phyloP scores from a whole-genome alignment of 2,797 vertebrate species.

The Xenopus petersii region DNA sequence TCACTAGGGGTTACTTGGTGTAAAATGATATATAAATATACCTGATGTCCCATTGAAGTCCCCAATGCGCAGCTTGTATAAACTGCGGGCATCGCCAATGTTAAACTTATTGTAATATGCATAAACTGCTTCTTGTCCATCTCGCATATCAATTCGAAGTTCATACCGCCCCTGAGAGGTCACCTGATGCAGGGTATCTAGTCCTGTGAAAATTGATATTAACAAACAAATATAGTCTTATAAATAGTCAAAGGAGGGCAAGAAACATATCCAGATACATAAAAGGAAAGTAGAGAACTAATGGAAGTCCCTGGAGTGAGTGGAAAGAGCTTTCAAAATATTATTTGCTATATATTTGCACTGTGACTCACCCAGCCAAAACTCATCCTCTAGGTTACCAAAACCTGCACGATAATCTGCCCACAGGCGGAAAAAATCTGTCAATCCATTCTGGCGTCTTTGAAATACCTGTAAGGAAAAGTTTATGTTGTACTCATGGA shows the following conservation, averaged over 20 bases:
- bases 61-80: constrained; percentile 91
- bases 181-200: constrained; percentile 92
- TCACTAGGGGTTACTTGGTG: neutral
- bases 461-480: constrained; percentile 82
- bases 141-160: constrained; percentile 91
- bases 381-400: constrained; percentile 95
- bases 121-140: constrained; percentile 83
- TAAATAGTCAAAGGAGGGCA: too few relatives aligned
- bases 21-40: constrained; percentile 52
- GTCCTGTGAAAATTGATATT: constrained; percentile 63
- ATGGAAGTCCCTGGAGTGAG: too few relatives aligned
- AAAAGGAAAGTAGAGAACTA: too few relatives aligned
- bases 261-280: too few relatives aligned
- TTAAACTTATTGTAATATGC: constrained; percentile 92
- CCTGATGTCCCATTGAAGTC: constrained; percentile 94
- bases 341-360: too few relatives aligned
- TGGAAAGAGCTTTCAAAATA: too few relatives aligned
- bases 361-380: constrained; percentile 85
- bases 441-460: constrained; percentile 92
- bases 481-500: neutral
- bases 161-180: constrained; percentile 89
- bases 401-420: constrained; percentile 89
- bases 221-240: neutral
- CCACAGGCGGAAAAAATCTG: constrained; percentile 96
- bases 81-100: constrained; percentile 80